Evolutionary conservation across 2,888 invertebrate species (phyloP).

Genomic region (Oscheius sp.): DNA sequence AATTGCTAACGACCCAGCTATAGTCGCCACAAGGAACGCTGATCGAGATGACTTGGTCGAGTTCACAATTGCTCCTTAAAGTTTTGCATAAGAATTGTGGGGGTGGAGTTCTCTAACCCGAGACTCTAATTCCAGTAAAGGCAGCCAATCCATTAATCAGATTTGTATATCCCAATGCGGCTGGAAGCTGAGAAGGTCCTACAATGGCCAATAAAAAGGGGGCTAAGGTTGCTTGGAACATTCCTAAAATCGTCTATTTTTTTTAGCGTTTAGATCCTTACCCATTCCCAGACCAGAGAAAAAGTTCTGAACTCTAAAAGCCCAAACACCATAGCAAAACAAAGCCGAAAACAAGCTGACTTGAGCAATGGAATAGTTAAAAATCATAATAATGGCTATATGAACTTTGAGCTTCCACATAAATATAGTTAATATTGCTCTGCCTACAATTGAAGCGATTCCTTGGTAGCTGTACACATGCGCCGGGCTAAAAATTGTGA

Average conservation of each 20-base stretch:
- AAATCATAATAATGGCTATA: constrained; percentile 44
- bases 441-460: constrained; percentile 46
- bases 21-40: constrained; percentile 32
- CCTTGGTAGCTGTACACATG: constrained; percentile 51
- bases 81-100: neutral
- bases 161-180: constrained; percentile 54
- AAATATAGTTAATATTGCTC: constrained; percentile 34
- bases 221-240: constrained; percentile 43
- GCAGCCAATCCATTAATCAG: constrained; percentile 51
- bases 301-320: constrained; percentile 46
- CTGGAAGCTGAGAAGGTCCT: constrained; percentile 47
- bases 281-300: constrained; percentile 53
- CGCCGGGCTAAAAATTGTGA: constrained; percentile 41
- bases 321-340: constrained; percentile 42
- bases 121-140: constrained; percentile 36
- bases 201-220: constrained; percentile 49
- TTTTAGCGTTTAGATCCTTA: constrained; percentile 3
- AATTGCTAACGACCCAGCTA: constrained; percentile 37
- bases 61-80: constrained; percentile 10
- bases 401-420: constrained; percentile 40
- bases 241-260: constrained; percentile 32
- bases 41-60: constrained; percentile 1
- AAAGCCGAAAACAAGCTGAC: constrained; percentile 39
- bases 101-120: constrained; percentile 19
- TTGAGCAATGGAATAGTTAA: constrained; percentile 48